Evolutionary conservation across 2,797 vertebrate species (phyloP).

Genomic region (Tokudaia muenninki): DNA sequence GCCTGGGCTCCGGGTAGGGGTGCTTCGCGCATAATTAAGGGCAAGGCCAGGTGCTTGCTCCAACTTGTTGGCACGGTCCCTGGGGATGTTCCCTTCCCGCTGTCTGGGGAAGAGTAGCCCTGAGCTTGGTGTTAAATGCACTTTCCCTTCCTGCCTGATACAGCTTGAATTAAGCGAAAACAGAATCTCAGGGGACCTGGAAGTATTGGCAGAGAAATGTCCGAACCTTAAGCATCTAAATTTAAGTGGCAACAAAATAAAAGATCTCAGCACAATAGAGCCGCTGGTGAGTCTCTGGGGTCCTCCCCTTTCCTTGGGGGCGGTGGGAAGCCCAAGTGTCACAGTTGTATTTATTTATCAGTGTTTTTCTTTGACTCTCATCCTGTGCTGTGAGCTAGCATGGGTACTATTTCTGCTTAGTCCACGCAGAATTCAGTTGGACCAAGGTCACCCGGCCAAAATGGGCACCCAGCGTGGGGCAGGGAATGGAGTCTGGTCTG

Average conservation of each 20-base stretch:
- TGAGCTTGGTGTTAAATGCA: neutral
- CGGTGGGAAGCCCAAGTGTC: neutral
- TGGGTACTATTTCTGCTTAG: neutral
- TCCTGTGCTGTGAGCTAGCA: neutral
- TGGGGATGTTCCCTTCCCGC: neutral
- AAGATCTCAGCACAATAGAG: conserved; percentile 99
- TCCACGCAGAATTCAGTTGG: neutral
- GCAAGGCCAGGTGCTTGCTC: neutral
- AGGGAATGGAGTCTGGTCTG: neutral
- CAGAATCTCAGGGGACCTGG: conserved; percentile 99
- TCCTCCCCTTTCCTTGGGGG: neutral
- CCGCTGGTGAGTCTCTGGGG: conserved; percentile 93
- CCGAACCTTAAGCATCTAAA: conserved; percentile 99
- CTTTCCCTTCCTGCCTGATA: conserved; percentile 55
- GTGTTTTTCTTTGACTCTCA: neutral
- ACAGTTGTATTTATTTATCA: neutral
- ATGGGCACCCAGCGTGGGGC: neutral
- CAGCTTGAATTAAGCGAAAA: conserved; percentile 99
- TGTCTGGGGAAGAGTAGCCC: neutral
- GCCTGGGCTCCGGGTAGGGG: neutral
- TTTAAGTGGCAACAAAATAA: conserved; percentile 99
- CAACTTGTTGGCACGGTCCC: neutral
- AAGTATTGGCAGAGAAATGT: conserved; percentile 98
- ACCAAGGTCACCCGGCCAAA: neutral
- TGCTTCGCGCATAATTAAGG: neutral